Evolutionary conservation across 2,888 invertebrate species (phyloP).

Genomic region (Sesia apiformis): DNA sequence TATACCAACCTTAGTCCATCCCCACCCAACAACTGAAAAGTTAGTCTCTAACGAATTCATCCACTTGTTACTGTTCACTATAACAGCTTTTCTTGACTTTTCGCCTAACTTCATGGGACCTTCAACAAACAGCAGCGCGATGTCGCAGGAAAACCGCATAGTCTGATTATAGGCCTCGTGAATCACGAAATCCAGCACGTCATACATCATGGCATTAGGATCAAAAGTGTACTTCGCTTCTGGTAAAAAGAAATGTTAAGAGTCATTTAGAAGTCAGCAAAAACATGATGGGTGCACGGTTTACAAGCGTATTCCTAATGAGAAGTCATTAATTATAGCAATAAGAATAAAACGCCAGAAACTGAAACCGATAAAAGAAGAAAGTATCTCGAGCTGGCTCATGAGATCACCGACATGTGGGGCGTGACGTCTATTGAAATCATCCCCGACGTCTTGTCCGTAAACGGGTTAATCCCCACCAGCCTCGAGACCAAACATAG

Average conservation of each 20-base stretch:
- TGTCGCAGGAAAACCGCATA: slow-evolving; percentile 36
- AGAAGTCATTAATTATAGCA: too few relatives aligned
- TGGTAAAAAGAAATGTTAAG: slow-evolving; percentile 12
- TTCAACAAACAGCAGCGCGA: slow-evolving; percentile 38
- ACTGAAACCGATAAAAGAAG: too few relatives aligned
- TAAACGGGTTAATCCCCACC: too few relatives aligned
- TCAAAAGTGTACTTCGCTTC: slow-evolving; percentile 40
- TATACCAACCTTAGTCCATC: slow-evolving; percentile 32
- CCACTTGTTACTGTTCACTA: slow-evolving; percentile 32
- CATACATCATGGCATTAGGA: slow-evolving; percentile 20
- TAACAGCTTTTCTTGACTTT: slow-evolving; percentile 28
- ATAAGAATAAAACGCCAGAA: too few relatives aligned
- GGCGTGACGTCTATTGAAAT: too few relatives aligned
- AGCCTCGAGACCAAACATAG: too few relatives aligned
- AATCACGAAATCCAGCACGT: slow-evolving; percentile 19
- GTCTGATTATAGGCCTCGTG: slow-evolving; percentile 37
- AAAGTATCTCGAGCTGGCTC: too few relatives aligned
- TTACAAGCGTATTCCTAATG: too few relatives aligned
- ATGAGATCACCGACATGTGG: too few relatives aligned
- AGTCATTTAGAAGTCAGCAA: too few relatives aligned
- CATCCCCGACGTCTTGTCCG: too few relatives aligned
- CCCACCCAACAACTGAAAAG: slow-evolving; percentile 49
- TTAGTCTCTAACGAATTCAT: slow-evolving; percentile 24
- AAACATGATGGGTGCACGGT: too few relatives aligned
- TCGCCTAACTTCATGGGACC: slow-evolving; percentile 22